A percentile compares a stretch with the other conserved stretches of the same genome.
These are phyloP conservation scores for Tokudaia tokunoshimensis DNA, from an alignment of 2,797 vertebrate genomes.

Conservation along the genomic window DNA sequence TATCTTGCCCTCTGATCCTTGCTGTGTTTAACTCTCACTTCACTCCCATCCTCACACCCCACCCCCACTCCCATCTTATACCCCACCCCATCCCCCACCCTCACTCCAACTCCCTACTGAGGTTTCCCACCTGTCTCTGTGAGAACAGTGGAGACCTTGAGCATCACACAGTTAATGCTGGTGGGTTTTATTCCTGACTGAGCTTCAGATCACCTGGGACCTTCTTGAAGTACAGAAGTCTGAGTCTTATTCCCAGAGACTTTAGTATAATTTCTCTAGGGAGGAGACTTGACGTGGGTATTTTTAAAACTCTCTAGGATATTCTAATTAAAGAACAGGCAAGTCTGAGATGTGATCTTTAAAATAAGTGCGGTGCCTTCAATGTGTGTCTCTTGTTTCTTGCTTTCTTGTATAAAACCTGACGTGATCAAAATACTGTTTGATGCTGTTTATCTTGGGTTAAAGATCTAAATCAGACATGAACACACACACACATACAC, in stretches of 20 bases:
- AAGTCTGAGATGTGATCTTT: background rate
- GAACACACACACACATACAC: too few relatives aligned
- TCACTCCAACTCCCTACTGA: background rate
- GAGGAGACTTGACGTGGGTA: background rate
- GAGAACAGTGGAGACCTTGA: background rate
- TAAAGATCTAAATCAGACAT: background rate
- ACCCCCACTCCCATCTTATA: background rate
- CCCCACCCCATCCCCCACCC: background rate
- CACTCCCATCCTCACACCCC: background rate
- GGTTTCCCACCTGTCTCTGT: background rate
- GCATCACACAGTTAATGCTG: background rate
- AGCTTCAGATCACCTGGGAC: background rate
- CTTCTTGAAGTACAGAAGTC: background rate
- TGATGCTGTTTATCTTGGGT: background rate
- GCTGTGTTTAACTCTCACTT: background rate
- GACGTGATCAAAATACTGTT: background rate
- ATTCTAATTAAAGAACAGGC: background rate
- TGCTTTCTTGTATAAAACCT: background rate
- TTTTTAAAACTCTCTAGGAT: conserved; percentile 6
- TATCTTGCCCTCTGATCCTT: background rate
- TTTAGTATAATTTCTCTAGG: conserved; percentile 17
- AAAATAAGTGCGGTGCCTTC: background rate
- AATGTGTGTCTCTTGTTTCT: background rate
- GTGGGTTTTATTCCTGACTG: background rate
- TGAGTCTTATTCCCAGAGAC: background rate